A percentile compares a stretch with the other conserved stretches of the same genome.
Conservation (phyloP, 2,113 vertebrate genomes). For the Aegithalos caudatus region DNA sequence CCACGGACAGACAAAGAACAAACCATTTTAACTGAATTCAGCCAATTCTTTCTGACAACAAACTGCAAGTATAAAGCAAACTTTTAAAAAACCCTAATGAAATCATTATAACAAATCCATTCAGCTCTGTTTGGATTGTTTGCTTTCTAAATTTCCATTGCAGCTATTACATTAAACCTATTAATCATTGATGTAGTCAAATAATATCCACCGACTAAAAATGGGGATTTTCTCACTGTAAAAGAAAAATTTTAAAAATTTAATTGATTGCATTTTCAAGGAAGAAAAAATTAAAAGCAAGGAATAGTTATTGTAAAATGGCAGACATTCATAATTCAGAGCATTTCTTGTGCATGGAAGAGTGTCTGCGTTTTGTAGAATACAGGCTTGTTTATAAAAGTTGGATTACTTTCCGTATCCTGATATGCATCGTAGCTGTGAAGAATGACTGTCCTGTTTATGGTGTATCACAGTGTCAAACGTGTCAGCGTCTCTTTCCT, state of each 20-base stretch:
- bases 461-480: neutral
- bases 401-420: neutral
- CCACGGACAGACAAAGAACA: slow-evolving; percentile 57
- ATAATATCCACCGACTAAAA: neutral
- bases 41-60: slow-evolving; percentile 39
- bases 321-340: slow-evolving; percentile 1
- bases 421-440: neutral
- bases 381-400: slow-evolving; percentile 35
- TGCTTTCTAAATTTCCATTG: slow-evolving; percentile 24
- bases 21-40: slow-evolving; percentile 58
- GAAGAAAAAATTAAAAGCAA: neutral
- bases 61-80: slow-evolving; percentile 56
- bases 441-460: neutral
- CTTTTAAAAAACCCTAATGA: slow-evolving; percentile 44
- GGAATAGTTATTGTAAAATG: slow-evolving; percentile 5
- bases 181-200: slow-evolving; percentile 13
- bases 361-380: slow-evolving; percentile 4
- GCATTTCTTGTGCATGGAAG: neutral
- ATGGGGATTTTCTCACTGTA: neutral
- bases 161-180: slow-evolving; percentile 14
- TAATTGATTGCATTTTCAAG: neutral
- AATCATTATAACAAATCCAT: slow-evolving; percentile 16
- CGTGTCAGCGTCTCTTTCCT: neutral
- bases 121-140: neutral
- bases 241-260: neutral